Evolutionary conservation across 2,113 vertebrate genomes (phyloP).

Genomic region (Labeo catla): DNA sequence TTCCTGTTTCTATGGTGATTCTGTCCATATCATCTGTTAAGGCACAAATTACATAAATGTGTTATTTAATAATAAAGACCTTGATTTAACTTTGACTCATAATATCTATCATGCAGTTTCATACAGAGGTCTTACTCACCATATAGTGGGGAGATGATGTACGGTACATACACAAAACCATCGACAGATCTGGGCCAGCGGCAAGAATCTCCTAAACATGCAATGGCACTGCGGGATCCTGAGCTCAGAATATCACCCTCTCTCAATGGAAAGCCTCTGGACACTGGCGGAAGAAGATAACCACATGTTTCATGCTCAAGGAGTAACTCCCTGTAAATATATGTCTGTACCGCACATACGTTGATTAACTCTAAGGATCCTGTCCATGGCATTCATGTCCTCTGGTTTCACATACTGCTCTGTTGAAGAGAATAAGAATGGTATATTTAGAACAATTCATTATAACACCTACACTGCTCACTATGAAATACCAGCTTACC

Average conservation of each 20-base stretch:
- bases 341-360: slow-evolving; percentile 64
- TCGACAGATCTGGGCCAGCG: slow-evolving; percentile 75
- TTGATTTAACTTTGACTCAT: background rate
- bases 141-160: slow-evolving; percentile 68
- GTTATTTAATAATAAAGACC: background rate
- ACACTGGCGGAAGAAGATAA: slow-evolving; percentile 25
- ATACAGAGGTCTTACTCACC: slow-evolving; percentile 56
- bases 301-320: background rate
- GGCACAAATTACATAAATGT: background rate
- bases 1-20: slow-evolving; percentile 78
- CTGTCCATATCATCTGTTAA: slow-evolving; percentile 77
- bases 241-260: slow-evolving; percentile 71
- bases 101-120: background rate
- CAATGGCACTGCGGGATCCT: slow-evolving; percentile 65
- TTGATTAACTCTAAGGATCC: slow-evolving; percentile 71
- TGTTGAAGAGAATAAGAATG: background rate
- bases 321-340: background rate
- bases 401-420: slow-evolving; percentile 54
- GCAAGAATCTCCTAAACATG: slow-evolving; percentile 69
- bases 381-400: slow-evolving; percentile 76
- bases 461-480: background rate
- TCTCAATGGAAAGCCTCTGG: slow-evolving; percentile 63
- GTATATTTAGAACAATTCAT: background rate
- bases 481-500: slow-evolving; percentile 59
- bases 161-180: slow-evolving; percentile 74